Percentiles rank a stretch among this genome's conserved stretches.
These are phyloP conservation scores for Psilanteris sp. DNA, from an alignment of 1,140 invertebrate genomes.

Conservation along the genomic window DNA sequence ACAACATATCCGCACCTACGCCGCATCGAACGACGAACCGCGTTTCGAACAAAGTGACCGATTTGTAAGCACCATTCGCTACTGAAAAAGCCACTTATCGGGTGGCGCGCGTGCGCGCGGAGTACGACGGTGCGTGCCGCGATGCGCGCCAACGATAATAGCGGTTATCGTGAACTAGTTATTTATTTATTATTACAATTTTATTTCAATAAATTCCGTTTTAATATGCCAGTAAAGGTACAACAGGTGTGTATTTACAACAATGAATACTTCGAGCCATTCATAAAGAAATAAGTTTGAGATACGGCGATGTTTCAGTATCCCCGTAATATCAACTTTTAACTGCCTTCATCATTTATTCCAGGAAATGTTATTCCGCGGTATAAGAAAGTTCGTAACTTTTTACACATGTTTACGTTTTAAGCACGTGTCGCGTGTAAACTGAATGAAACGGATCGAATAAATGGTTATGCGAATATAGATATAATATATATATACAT, in stretches of 20 bases:
- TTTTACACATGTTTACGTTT: slow-evolving; percentile 41
- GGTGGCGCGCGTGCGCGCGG: not conserved
- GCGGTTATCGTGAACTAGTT: slow-evolving; percentile 28
- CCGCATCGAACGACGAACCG: no score
- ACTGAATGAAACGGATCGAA: slow-evolving; percentile 2
- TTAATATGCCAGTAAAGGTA: slow-evolving; percentile 32
- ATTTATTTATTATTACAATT: slow-evolving; percentile 48
- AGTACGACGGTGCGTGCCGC: slow-evolving; percentile 12
- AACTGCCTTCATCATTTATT: slow-evolving; percentile 53
- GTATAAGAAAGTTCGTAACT: slow-evolving; percentile 48
- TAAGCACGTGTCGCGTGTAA: slow-evolving; percentile 33
- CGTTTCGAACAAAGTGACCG: no score
- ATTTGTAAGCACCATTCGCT: no score
- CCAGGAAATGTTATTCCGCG: slow-evolving; percentile 25
- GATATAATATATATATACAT: no score
- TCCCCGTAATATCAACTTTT: slow-evolving; percentile 54
- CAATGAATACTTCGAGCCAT: slow-evolving; percentile 53
- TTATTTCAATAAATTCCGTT: slow-evolving; percentile 54
- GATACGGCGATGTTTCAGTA: slow-evolving; percentile 44
- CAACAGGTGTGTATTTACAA: slow-evolving; percentile 59
- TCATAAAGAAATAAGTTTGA: slow-evolving; percentile 59
- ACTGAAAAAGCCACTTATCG: no score
- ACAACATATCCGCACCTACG: no score
- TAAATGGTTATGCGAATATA: not conserved
- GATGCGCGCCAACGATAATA: slow-evolving; percentile 11